These are phyloP conservation scores for Papilio polytes DNA, from an alignment of 1,140 invertebrate genomes.

Conservation along the genomic window DNA sequence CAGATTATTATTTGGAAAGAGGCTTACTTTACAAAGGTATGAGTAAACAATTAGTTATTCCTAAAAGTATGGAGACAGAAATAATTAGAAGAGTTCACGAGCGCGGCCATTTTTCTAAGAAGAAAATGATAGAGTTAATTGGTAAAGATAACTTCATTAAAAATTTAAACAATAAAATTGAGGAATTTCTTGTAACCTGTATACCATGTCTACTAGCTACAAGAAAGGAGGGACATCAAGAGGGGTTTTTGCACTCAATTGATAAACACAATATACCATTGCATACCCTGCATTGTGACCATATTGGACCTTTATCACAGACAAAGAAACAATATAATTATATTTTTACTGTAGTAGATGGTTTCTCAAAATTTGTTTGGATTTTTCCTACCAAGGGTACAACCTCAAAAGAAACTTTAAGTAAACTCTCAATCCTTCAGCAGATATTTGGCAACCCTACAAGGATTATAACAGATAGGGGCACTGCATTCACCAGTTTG, in stretches of 20 bases:
- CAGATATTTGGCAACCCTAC: conserved; percentile 47
- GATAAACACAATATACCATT: conserved; percentile 56
- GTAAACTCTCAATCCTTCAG: conserved; percentile 52
- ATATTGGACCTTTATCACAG: conserved; percentile 67
- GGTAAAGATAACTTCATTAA: conserved; percentile 40
- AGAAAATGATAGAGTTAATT: conserved; percentile 40
- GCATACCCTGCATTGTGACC: conserved; percentile 64
- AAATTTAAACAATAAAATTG: conserved; percentile 49
- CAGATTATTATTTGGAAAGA: conserved; percentile 42
- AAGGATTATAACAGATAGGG: conserved; percentile 62
- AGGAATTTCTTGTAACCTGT: conserved; percentile 61
- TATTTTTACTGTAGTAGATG: conserved; percentile 68
- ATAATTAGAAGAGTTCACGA: conserved; percentile 42
- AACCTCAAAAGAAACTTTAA: conserved; percentile 54
- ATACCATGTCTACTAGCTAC: conserved; percentile 65
- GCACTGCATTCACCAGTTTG: conserved; percentile 67
- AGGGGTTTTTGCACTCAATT: conserved; percentile 64
- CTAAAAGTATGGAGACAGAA: conserved; percentile 37
- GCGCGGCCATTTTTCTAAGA: conserved; percentile 43
- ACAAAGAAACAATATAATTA: conserved; percentile 72
- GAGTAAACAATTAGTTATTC: conserved; percentile 36
- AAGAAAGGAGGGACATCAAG: conserved; percentile 71
- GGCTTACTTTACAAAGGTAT: conserved; percentile 32
- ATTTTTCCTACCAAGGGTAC: conserved; percentile 65
- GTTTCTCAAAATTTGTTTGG: conserved; percentile 73